Evolutionary conservation across 1,140 invertebrate species (phyloP).

Genomic region (Trachelipus rathkii): DNA sequence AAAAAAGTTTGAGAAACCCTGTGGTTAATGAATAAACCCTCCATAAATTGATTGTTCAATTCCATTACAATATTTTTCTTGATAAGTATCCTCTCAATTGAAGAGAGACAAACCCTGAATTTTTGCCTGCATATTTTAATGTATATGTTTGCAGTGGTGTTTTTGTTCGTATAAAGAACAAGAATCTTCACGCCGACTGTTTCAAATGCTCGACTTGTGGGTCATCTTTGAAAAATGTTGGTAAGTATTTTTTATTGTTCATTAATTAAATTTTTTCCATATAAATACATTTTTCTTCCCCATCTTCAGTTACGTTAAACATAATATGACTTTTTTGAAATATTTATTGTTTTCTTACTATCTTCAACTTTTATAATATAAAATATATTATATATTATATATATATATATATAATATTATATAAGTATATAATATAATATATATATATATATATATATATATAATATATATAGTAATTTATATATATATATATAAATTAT

Average conservation of each 20-base stretch:
- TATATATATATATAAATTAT: too few species aligned
- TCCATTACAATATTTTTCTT: not conserved
- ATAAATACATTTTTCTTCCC: too few species aligned
- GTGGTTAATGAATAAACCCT: not conserved
- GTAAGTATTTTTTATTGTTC: constrained; percentile 46
- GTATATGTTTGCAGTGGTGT: constrained; percentile 68
- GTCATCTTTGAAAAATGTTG: constrained; percentile 89
- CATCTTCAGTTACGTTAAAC: too few species aligned
- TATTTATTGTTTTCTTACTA: too few species aligned
- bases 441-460: too few species aligned
- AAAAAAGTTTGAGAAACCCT: not conserved
- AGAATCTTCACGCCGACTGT: constrained; percentile 92
- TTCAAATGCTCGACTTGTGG: constrained; percentile 95
- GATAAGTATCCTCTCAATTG: too few species aligned
- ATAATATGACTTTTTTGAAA: too few species aligned
- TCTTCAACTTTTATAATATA: too few species aligned
- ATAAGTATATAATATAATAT: too few species aligned
- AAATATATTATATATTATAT: too few species aligned
- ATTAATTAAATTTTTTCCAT: not conserved
- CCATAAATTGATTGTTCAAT: not conserved
- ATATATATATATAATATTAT: too few species aligned
- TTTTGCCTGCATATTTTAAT: constrained; percentile 14
- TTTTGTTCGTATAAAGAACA: constrained; percentile 92
- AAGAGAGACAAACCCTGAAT: not conserved
- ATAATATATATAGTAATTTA: too few species aligned